These are phyloP conservation scores for Heliconius eleuchia DNA, from an alignment of 1,140 invertebrate genomes.

Conservation along the genomic window DNA sequence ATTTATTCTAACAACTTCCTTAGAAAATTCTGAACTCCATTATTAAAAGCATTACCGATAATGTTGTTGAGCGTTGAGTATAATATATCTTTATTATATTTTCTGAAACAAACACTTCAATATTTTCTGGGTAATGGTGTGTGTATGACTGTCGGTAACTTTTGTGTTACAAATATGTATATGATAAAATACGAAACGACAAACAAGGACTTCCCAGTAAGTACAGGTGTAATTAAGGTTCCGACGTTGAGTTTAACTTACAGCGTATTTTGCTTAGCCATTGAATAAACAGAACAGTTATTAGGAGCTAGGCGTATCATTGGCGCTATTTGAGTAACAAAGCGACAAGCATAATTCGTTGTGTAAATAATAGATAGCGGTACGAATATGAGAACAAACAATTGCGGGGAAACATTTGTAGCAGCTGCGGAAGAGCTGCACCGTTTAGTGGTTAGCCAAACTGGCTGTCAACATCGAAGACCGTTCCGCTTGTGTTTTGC, in stretches of 20 bases:
- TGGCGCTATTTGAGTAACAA: conserved; percentile 61
- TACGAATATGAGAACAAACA: conserved; percentile 68
- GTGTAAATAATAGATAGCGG: conserved; percentile 68
- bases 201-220: conserved; percentile 6
- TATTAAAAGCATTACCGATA: not conserved
- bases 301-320: conserved; percentile 47
- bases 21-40: not conserved
- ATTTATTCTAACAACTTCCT: not conserved
- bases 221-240: conserved; percentile 31
- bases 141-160: not conserved
- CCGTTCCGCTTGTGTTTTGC: conserved; percentile 30
- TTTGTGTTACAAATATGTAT: not conserved
- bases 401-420: conserved; percentile 62
- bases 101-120: not conserved
- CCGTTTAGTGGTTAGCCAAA: conserved; percentile 60
- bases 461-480: conserved; percentile 46
- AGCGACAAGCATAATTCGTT: conserved; percentile 65
- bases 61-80: not conserved
- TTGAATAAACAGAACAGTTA: conserved; percentile 33
- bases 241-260: conserved; percentile 29
- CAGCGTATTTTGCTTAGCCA: conserved; percentile 27
- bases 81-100: not conserved
- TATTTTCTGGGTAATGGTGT: not conserved
- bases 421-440: conserved; percentile 55
- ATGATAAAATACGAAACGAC: not conserved